phyloP scores from a whole-genome alignment of 2,797 vertebrate species.

The Sciurus carolinensis region DNA sequence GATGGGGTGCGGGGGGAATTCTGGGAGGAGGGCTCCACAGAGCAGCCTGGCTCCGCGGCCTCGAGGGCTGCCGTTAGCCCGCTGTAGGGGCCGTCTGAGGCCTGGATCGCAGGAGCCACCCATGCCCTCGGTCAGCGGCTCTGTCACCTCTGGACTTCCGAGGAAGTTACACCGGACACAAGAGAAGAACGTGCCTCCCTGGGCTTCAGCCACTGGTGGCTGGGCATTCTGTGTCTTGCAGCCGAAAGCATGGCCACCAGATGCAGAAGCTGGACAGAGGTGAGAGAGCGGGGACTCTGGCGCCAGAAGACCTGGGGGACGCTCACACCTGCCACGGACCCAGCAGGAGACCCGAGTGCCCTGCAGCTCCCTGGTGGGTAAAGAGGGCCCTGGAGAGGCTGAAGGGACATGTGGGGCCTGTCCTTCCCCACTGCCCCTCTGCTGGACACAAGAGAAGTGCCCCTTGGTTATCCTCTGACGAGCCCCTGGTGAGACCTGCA shows the following conservation, averaged over 20 bases:
- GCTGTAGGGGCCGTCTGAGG: rapidly evolving
- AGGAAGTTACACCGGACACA: background rate
- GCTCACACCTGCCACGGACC: rapidly evolving
- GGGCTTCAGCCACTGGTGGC: background rate
- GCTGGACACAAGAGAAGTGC: background rate
- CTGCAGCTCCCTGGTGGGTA: background rate
- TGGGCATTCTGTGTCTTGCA: background rate
- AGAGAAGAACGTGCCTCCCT: rapidly evolving
- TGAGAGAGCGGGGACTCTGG: background rate
- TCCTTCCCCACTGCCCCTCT: background rate
- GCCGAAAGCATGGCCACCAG: background rate
- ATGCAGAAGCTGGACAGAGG: background rate
- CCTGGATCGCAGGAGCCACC: background rate
- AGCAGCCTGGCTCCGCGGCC: background rate
- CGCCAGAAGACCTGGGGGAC: background rate
- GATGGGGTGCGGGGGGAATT: background rate
- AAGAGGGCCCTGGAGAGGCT: background rate
- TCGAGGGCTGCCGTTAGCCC: background rate
- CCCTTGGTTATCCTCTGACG: background rate
- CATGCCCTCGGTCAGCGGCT: rapidly evolving
- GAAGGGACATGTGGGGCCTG: background rate
- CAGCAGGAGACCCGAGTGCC: too few species aligned
- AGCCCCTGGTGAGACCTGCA: background rate
- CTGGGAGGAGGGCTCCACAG: too few species aligned
- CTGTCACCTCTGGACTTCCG: background rate